Base-by-base conservation (phyloP, 2,888 invertebrate genomes). In the Helobdella robusta region DNA sequence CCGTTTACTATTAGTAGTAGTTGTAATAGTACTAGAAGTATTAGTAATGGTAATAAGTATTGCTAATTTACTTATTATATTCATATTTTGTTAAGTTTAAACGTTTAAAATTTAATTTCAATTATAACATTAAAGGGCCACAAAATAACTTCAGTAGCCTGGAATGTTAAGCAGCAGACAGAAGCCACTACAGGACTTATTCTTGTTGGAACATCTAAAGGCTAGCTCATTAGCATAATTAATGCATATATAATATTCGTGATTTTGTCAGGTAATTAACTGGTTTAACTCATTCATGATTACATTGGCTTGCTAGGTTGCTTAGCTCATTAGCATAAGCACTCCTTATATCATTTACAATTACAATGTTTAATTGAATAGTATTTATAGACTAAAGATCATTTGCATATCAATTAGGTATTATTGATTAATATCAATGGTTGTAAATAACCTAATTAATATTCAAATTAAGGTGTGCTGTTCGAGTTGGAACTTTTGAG, bases 121-220 rank as follows among this genome's bases (percentile, higher is more conserved):
- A 48, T 23, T 48, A 15, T 1, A 48, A 11, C 48, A 20, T 23
- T 8, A 48, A 66, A 84, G 84, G 82, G 87, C 48, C 89, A 91
- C 77, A 87, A 89, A 76, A 86, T 95, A 30, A 91, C 92, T 0
- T 88, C 90, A 60, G 88, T 95, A 0, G 93, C 87, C 0, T 95
- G 93, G 88, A 92, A 80, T 73, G 73, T 73, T 72, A 74, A 76
- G 64, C 76, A 89, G 78, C 84, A 84, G 71, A 84, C 84, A 66
- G 87, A 88, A 71, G 84, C 75, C 35, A 75, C 86, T 0, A 90
- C 92, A 0, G 89, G 89, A 0, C 85, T 89, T 0, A 91, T 95
- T 73, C 81, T 95, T 48, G 77, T 94, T 54, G 94, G 93, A 5
- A 93, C 92, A 0, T 89, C 89, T 0, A 89, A 87, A 76, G 94